These are phyloP conservation scores for Crotalus viridis DNA, from an alignment of 2,113 vertebrate species.

Conservation along the genomic window DNA sequence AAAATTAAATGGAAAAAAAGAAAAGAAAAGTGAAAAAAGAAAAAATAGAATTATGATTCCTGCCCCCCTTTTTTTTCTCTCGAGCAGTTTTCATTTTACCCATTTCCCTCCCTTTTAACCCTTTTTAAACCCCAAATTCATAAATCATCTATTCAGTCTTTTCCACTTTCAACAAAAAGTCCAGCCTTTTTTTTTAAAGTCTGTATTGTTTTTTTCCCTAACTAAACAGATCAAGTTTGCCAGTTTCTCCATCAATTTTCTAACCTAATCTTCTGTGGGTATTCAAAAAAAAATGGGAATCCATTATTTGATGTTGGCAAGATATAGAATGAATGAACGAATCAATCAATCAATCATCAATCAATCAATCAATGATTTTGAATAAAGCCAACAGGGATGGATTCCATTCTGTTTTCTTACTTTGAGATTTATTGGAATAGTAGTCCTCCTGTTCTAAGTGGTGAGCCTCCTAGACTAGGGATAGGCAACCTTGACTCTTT, in stretches of 20 bases:
- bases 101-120: neutral
- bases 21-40: neutral
- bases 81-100: neutral
- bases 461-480: too few species aligned
- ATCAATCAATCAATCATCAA: neutral
- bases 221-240: neutral
- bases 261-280: neutral
- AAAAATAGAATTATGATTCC: neutral
- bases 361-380: neutral
- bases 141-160: neutral
- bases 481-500: too few species aligned
- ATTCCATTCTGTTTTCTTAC: too few species aligned
- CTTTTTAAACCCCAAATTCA: neutral
- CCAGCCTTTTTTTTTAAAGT: neutral
- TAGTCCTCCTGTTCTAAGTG: too few species aligned
- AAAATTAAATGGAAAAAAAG: neutral
- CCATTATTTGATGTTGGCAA: neutral
- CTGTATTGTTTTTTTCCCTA: neutral
- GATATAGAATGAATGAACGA: neutral
- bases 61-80: neutral
- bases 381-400: neutral
- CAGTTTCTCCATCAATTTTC: neutral
- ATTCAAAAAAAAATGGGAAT: neutral
- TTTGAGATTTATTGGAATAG: too few species aligned
- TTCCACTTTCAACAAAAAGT: neutral